Base-by-base conservation (phyloP, 2,113 vertebrate species). In the Callocephalon fimbriatum region DNA sequence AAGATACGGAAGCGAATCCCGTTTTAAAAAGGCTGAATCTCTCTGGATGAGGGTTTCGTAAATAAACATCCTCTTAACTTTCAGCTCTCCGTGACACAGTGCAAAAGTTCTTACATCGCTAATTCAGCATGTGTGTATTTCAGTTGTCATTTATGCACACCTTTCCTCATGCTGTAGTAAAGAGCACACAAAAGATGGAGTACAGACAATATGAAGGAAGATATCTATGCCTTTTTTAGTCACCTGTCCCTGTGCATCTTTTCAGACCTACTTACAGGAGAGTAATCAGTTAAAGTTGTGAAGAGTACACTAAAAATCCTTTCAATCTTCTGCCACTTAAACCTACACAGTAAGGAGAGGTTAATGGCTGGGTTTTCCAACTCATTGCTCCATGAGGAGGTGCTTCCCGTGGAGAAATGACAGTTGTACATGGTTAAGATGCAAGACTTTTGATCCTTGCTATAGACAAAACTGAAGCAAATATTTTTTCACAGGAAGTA, bases 51-150 rank as follows among this genome's bases (percentile, higher is more conserved):
- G 96, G 62, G 96, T 96, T 97, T 97, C 86, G 71, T 91, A 97
- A 98, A 98, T 98, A 98, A 98, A 98, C 81, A 80, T 58, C 71
- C 70, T 92, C 83, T 51, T 95, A 80, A 94, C 95, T 84, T 96
- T 61, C 61, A 96, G 32, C 75, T 91, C 54, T 73, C 77, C 88
- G 48, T 88, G 65, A 37, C 47, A 85, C 38, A 16, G 48, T 86
- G 44, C 73, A 67, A 45, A 37, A 54, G 27, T 86, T 77, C 18
- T 79, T 95, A 31, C 31, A 11, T 50, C 44, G 12, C 26, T 23
- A 29, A 42, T 35, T 76, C 32, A 47, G 3, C 58, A 73, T 7
- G 2, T 42, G 11, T 45, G 0, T 74, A 31, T 38, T 37, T 76
- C 1, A 10, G 14, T 5, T 42, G 35, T 37, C 37, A 29, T 27